phyloP scores from a whole-genome alignment of 2,888 invertebrate species.

The Temnothorax rugatulus region DNA sequence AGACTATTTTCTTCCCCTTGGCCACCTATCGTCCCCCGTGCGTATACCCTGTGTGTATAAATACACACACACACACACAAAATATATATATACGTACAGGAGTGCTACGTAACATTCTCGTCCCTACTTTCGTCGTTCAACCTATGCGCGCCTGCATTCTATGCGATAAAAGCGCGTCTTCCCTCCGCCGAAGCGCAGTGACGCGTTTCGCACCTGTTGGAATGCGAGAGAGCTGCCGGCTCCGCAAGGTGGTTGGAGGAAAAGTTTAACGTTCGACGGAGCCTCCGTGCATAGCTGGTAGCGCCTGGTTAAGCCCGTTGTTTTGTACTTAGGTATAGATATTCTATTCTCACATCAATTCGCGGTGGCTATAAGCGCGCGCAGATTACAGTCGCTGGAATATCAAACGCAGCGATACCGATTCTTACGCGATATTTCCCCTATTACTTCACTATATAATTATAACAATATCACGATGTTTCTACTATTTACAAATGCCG shows the following conservation, averaged over 20 bases:
- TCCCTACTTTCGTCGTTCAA: conserved; percentile 50
- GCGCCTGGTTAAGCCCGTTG: conserved; percentile 31
- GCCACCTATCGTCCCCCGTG: not conserved
- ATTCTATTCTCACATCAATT: conserved; percentile 63
- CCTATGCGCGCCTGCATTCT: conserved; percentile 63
- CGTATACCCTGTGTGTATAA: not conserved
- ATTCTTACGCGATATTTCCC: conserved; percentile 9
- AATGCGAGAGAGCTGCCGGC: conserved; percentile 74
- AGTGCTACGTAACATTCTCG: conserved; percentile 29
- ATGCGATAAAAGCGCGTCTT: conserved; percentile 72
- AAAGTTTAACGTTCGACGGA: conserved; percentile 68
- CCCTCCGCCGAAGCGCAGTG: conserved; percentile 64
- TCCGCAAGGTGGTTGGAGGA: conserved; percentile 63
- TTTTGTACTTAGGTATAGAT: conserved; percentile 23
- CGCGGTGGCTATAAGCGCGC: conserved; percentile 59
- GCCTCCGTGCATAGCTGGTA: conserved; percentile 37
- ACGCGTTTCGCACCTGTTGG: conserved; percentile 83
- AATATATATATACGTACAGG: not conserved
- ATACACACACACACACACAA: not conserved
- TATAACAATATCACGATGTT: not conserved
- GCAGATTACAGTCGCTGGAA: conserved; percentile 72
- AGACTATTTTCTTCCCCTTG: not conserved
- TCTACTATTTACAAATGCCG: not conserved
- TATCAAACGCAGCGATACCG: conserved; percentile 8
- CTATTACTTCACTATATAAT: not conserved